Evolutionary conservation across 2,113 vertebrate genomes (phyloP).

Genomic region (Quiscalus mexicanus): DNA sequence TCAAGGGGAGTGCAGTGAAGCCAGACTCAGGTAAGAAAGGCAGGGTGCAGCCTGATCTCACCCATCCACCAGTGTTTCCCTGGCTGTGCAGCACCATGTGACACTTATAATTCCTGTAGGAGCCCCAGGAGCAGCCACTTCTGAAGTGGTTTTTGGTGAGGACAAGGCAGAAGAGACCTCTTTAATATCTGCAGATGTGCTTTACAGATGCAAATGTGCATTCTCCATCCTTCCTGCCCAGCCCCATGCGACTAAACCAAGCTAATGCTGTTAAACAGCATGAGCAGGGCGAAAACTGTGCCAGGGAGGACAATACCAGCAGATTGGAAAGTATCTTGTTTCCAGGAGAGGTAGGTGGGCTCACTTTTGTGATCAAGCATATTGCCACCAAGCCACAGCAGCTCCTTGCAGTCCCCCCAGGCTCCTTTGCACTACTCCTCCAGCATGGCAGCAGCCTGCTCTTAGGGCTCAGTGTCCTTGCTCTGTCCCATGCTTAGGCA

Average conservation of each 20-base stretch:
- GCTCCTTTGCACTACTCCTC: background rate
- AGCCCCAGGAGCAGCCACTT: background rate
- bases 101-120: rapidly evolving
- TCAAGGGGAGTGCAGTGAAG: background rate
- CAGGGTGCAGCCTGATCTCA: background rate
- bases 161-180: background rate
- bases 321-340: background rate
- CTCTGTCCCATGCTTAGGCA: background rate
- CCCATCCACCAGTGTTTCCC: background rate
- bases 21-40: background rate
- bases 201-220: background rate
- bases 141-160: background rate
- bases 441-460: background rate
- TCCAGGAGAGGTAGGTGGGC: background rate
- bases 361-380: background rate
- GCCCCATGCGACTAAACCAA: background rate
- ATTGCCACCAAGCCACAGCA: background rate
- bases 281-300: rapidly evolving
- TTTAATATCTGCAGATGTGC: background rate
- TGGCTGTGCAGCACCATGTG: background rate
- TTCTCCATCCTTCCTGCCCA: background rate
- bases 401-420: background rate
- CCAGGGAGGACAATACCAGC: background rate
- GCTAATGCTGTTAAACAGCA: background rate
- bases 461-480: background rate